Percentiles rank a stretch among this genome's conserved stretches.
These are phyloP conservation scores for Megaceryle torquata DNA, from an alignment of 2,113 vertebrate genomes.

Conservation along the genomic window DNA sequence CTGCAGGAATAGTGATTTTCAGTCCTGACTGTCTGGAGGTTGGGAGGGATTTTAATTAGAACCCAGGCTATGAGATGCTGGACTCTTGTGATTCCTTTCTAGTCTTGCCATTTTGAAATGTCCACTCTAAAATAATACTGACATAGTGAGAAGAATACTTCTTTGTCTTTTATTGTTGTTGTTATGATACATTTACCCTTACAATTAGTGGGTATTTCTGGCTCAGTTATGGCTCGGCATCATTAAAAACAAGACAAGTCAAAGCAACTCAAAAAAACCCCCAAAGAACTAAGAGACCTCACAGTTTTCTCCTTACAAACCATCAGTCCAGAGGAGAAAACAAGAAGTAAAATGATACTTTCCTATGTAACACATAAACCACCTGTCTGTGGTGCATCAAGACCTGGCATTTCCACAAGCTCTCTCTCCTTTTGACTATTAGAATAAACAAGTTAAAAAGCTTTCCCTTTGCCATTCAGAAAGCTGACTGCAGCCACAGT, in stretches of 20 bases:
- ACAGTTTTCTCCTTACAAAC: neutral
- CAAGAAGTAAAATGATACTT: neutral
- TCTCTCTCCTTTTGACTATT: neutral
- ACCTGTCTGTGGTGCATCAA: neutral
- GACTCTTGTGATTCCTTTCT: neutral
- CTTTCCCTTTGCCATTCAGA: neutral
- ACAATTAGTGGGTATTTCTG: neutral
- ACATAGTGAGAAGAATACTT: neutral
- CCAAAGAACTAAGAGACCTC: neutral
- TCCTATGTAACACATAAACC: neutral
- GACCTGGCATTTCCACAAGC: neutral
- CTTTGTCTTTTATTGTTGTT: neutral
- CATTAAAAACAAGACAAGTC: neutral
- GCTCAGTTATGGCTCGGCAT: neutral
- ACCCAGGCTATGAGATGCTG: neutral
- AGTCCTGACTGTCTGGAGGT: neutral
- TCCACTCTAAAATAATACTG: neutral
- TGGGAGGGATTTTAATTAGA: slow-evolving; percentile 42
- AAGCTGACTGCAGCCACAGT: neutral
- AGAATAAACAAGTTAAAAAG: neutral
- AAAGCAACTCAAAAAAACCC: neutral
- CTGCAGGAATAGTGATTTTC: neutral
- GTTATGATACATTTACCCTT: neutral
- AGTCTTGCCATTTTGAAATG: neutral
- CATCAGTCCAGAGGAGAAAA: neutral